phyloP scores from a whole-genome alignment of 2,888 invertebrate species.

The Rugalucina vietnamica region DNA sequence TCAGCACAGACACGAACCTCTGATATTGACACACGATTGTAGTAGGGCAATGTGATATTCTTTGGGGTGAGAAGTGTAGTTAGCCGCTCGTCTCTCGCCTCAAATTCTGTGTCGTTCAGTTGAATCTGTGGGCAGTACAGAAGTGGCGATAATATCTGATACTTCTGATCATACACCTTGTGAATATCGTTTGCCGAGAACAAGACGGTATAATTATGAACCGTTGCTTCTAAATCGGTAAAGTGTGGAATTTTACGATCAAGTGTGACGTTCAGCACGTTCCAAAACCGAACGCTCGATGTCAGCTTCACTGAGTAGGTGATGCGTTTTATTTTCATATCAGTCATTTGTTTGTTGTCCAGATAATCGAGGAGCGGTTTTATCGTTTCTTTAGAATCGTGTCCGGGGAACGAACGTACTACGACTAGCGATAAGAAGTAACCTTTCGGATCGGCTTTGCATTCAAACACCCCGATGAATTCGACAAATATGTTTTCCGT shows the following conservation, averaged over 20 bases:
- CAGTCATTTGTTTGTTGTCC: neutral
- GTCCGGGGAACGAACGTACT: neutral
- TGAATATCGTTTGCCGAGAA: neutral
- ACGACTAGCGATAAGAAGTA: neutral
- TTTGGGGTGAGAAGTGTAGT: neutral
- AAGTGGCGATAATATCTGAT: neutral
- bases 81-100: neutral
- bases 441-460: neutral
- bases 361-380: neutral
- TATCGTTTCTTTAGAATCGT: neutral
- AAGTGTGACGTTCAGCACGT: neutral
- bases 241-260: neutral
- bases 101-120: neutral
- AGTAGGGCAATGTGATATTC: neutral
- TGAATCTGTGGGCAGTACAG: neutral
- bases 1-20: neutral
- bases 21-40: neutral
- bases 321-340: neutral
- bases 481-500: neutral
- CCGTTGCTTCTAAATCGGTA: neutral
- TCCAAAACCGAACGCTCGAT: neutral
- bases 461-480: neutral
- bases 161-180: neutral
- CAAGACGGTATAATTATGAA: neutral
- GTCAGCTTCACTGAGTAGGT: neutral